Base-by-base conservation (phyloP, 2,113 vertebrate species). In the Calypte anna region DNA sequence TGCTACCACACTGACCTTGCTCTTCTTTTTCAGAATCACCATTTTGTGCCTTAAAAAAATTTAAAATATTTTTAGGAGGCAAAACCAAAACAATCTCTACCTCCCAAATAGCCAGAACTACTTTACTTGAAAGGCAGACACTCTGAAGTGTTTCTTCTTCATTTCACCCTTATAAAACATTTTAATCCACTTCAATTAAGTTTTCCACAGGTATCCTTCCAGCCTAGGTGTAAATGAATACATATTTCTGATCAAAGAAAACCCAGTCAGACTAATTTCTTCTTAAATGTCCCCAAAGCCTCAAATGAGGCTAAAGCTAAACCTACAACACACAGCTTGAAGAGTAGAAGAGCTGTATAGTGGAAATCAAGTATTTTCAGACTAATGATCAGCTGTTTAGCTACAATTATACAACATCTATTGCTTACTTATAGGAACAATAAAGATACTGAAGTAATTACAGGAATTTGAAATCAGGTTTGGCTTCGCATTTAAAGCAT, bases 41-140 rank as follows among this genome's bases (percentile, higher is more conserved):
- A 44, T 94, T 93, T 97, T 98, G 99, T 75, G 92, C 96, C 99
- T 99, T 96, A 50, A 83, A 48, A 94, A 83, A 92, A 89, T 50
- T 93, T 12, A 77, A 94, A 95, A 78, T 16, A 44, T 10, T 76
- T 93, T 91, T 7, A 96, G 57, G 12, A 83, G 6, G 6, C 8
- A 58, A 53, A 79, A 90, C 3, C 9, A 84, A 77, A 72, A 5
- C 31, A 68, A 64, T 48, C 14, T 9, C 51, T 63, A 10, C 17
- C 30, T 62, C 33, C 9, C 79, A 62, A 48, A 53, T 0, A 82
- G 36, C 64, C 46, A 61, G 58, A 62, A 48, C 16, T 25, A 10
- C 64, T 75, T 75, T 14, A 78, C 23, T 27, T 5, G 5, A 85
- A 48, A 8, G 73, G 40, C n/a, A 79, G 51, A 58, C 9, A 63